Conservation (phyloP, 2,113 vertebrate genomes). For the Dasyurus viverrinus region DNA sequence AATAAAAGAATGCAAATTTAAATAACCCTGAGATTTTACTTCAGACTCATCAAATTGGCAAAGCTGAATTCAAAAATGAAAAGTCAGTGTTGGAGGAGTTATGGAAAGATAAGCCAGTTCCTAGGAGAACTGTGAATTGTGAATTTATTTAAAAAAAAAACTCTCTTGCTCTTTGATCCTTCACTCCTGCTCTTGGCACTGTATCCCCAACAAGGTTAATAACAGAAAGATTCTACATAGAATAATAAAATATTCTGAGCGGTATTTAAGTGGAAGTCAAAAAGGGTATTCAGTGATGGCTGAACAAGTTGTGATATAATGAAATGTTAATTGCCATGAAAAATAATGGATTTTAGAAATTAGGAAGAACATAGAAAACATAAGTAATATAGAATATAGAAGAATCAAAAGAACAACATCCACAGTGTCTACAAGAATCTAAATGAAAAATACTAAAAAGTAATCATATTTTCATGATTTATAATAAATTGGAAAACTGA, state of each 20-base stretch:
- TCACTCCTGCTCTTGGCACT: not conserved
- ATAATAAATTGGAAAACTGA: not conserved
- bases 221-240: not conserved
- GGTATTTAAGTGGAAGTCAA: not conserved
- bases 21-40: not conserved
- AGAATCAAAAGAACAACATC: not conserved
- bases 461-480: not conserved
- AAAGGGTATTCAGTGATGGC: not conserved
- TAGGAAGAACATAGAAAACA: not conserved
- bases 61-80: not conserved
- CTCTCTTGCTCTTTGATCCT: not conserved
- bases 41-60: not conserved
- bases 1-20: not conserved
- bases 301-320: not conserved
- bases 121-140: not conserved
- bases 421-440: not conserved
- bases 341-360: not conserved
- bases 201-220: not conserved
- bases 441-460: not conserved
- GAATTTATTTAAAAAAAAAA: not conserved
- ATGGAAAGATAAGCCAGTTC: not conserved
- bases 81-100: not conserved
- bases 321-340: not conserved
- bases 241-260: not conserved
- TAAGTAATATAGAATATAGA: not conserved